Percentiles rank a stretch among this genome's conserved stretches.
Conservation (phyloP, 1,140 invertebrate species). For the Apis dorsata region DNA sequence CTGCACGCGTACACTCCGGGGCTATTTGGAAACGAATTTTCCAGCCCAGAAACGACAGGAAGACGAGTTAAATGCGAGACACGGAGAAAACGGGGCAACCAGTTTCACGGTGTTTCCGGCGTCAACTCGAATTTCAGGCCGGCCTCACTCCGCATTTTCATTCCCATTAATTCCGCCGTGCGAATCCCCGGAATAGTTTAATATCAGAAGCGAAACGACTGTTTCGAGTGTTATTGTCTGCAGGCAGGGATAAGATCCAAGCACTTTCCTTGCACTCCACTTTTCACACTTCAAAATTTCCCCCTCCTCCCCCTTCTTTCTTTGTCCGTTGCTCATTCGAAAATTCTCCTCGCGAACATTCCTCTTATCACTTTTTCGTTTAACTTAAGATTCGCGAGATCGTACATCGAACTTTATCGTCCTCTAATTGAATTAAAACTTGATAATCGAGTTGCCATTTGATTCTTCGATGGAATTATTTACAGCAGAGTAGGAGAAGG, state of each 20-base stretch:
- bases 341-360: neutral
- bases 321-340: neutral
- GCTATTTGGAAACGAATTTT: conserved; percentile 22
- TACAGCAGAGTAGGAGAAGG: neutral
- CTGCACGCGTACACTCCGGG: too few relatives aligned
- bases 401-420: neutral
- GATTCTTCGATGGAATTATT: neutral
- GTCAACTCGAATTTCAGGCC: conserved; percentile 31
- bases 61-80: conserved; percentile 12
- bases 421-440: neutral
- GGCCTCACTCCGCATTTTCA: conserved; percentile 4
- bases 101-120: conserved; percentile 14
- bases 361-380: neutral
- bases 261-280: neutral
- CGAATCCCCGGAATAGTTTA: conserved; percentile 47
- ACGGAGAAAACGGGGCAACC: neutral
- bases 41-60: conserved; percentile 15
- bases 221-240: conserved; percentile 48
- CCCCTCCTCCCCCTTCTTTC: too few relatives aligned
- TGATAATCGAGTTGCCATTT: neutral
- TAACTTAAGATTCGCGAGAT: too few relatives aligned
- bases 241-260: neutral
- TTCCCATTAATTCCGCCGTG: conserved; percentile 36
- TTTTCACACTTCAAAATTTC: neutral
- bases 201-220: conserved; percentile 48